These are phyloP conservation scores for Zaprionus camerounensis DNA, from an alignment of 1,140 invertebrate species.

Conservation along the genomic window DNA sequence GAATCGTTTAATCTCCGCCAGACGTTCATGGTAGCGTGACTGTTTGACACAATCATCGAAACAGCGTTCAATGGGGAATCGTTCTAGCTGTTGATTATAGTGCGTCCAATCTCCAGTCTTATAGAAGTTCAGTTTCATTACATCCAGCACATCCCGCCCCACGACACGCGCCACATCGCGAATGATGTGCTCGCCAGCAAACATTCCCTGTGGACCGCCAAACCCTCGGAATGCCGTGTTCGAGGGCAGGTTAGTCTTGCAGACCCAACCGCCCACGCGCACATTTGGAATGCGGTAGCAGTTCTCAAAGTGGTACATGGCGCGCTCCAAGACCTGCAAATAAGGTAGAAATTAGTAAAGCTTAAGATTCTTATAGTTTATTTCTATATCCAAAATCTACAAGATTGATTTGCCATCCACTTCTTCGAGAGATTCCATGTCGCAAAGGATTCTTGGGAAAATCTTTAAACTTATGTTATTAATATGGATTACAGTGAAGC, in stretches of 20 bases:
- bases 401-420: no score
- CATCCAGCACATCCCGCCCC: constrained; percentile 86
- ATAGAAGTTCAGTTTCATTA: constrained; percentile 92
- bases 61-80: constrained; percentile 91
- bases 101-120: constrained; percentile 91
- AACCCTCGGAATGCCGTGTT: constrained; percentile 97
- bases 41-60: constrained; percentile 92
- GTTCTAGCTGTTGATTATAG: constrained; percentile 90
- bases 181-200: constrained; percentile 91
- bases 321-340: constrained; percentile 89
- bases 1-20: constrained; percentile 87
- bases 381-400: no score
- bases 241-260: constrained; percentile 94
- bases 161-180: constrained; percentile 90
- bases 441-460: no score
- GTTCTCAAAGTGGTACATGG: constrained; percentile 92
- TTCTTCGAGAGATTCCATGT: no score
- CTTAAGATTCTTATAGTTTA: background rate
- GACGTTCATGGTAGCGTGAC: constrained; percentile 88
- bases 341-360: background rate
- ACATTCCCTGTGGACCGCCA: constrained; percentile 95
- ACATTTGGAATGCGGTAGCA: constrained; percentile 90
- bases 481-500: no score
- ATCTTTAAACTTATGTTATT: no score
- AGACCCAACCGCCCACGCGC: constrained; percentile 88